Conservation (phyloP, 1,140 invertebrate species). For the Aphaenogaster rudis region DNA sequence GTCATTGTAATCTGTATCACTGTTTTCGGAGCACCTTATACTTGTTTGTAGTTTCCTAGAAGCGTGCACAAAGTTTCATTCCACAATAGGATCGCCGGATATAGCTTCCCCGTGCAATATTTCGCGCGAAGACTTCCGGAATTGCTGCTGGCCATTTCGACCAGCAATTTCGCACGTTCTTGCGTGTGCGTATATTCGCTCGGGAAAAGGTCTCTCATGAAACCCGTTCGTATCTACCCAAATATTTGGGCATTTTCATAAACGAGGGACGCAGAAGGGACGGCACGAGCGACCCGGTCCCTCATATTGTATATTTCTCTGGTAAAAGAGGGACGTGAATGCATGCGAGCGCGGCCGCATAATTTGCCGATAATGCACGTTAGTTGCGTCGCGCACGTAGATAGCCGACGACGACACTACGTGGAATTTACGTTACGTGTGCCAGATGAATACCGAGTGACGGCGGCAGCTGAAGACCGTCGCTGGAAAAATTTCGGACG, state of each 20-base stretch:
- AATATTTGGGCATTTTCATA: conserved; percentile 75
- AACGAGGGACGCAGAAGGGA: conserved; percentile 21
- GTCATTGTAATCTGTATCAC: not conserved
- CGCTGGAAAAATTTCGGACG: conserved; percentile 40
- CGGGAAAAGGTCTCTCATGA: conserved; percentile 59
- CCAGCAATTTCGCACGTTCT: conserved; percentile 21
- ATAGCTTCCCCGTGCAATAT: conserved; percentile 38
- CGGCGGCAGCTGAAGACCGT: conserved; percentile 7
- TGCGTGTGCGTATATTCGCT: conserved; percentile 28
- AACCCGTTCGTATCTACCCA: conserved; percentile 65
- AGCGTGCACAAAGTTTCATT: conserved; percentile 38
- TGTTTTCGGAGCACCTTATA: conserved; percentile 40
- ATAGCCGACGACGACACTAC: conserved; percentile 31
- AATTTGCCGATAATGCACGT: conserved; percentile 69
- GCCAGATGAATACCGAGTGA: conserved; percentile 58
- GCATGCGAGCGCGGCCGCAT: conserved; percentile 53
- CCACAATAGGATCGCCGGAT: conserved; percentile 1
- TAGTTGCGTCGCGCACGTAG: conserved; percentile 10
- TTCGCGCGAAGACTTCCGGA: conserved; percentile 40
- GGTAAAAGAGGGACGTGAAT: conserved; percentile 60
- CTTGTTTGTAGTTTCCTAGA: conserved; percentile 11
- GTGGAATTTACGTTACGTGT: conserved; percentile 61
- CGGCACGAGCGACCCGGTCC: conserved; percentile 25
- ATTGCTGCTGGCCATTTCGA: conserved; percentile 55
- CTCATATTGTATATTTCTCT: conserved; percentile 44